Evolutionary conservation across 1,140 invertebrate genomes (phyloP), one percentile per base, ranked within the genome.

Genomic region (Dufourea novaeangliae): DNA sequence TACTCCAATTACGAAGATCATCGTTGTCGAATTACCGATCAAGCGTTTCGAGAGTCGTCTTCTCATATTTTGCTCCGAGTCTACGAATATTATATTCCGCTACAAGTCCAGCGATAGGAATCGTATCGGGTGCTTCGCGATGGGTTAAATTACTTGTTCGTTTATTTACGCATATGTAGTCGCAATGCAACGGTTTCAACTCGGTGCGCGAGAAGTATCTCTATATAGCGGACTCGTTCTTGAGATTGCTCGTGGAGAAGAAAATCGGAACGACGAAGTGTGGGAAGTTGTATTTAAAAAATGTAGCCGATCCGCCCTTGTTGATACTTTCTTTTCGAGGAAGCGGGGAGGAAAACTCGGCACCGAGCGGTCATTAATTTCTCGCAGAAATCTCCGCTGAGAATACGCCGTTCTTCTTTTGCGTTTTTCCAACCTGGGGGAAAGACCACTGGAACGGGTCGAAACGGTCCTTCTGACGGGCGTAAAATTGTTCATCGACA

Each of bases 251-350:
- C n/a, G 63, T 11, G 56, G 17, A n/a, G 20, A 61, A 66, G 75
- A 61, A 68, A 79, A 78, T 57, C 44, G 34, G 69, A 12, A 64
- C 63, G 68, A 78, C 75, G 74, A 78, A 61, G 14, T 20, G 77
- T 44, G 75, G 64, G 44, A 78, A 78, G 62, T 57, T 75, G 70
- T 79, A 79, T 68, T 82, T 82, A 82, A 82, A 82, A 82, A 74
- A 79, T 82, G 74, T 79, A 82, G 67, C 77, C 77, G 52, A 14
- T 56, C 29, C 37, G 63, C 59, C 64, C 54, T 63, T 22, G 54
- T 59, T 52, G 67, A 44, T 69, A 75, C 68, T 74, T 82, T 46
- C 56, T 75, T 75, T 67, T 44, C 71, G 39, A 44, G 57, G 32
- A n/a, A n/a, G n/a, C n/a, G n/a, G n/a, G n/a, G n/a, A n/a, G 39